These are phyloP conservation scores for Phorcus lineatus DNA, from an alignment of 2,888 invertebrate genomes.

Conservation along the genomic window DNA sequence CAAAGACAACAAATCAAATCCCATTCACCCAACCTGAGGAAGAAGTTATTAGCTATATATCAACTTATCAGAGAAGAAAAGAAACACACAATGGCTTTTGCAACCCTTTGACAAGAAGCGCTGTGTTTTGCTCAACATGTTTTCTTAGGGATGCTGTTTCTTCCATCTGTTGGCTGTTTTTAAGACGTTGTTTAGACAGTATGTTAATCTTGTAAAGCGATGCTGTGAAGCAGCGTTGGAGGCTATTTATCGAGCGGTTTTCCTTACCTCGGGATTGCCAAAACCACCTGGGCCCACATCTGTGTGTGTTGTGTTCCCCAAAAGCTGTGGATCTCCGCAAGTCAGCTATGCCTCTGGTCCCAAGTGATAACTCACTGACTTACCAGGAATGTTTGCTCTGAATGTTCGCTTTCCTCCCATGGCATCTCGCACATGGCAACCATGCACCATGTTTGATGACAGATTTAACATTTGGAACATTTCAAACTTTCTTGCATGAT, in stretches of 20 bases:
- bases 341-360: no score
- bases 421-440: no score
- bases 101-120: constrained; percentile 9
- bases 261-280: not conserved
- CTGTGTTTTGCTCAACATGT: constrained; percentile 9
- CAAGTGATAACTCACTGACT: no score
- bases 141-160: constrained; percentile 5
- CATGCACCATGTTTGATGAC: no score
- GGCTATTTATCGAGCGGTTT: constrained; percentile 13
- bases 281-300: not conserved
- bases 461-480: no score
- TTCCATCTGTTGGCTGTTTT: constrained; percentile 13
- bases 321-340: no score
- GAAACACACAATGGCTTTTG: constrained; percentile 16
- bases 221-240: not conserved
- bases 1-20: no score
- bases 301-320: not conserved
- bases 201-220: constrained; percentile 20
- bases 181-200: constrained; percentile 14
- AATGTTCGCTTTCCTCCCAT: no score
- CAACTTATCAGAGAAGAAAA: constrained; percentile 2
- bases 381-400: no score
- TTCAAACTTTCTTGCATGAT: no score
- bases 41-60: constrained; percentile 2
- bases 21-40: not conserved